Evolutionary conservation across 2,113 vertebrate genomes (phyloP).

Genomic region (Machaerirhynchus nigripectus): DNA sequence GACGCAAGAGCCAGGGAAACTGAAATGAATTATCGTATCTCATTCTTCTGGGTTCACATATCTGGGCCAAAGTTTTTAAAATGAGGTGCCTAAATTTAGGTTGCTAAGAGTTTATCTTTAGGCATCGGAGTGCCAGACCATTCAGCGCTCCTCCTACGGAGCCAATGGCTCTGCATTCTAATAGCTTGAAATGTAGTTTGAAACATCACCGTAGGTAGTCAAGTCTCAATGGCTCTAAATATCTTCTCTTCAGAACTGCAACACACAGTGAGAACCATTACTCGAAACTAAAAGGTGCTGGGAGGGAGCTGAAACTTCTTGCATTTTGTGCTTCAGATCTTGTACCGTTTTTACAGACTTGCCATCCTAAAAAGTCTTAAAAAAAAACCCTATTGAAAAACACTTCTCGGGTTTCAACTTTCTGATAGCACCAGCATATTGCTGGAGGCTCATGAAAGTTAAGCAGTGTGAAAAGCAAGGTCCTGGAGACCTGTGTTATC

Average conservation of each 20-base stretch:
- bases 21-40: neutral
- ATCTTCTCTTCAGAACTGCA: neutral
- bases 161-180: neutral
- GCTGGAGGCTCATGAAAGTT: neutral
- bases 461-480: neutral
- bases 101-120: slow-evolving; percentile 7
- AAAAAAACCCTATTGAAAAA: neutral
- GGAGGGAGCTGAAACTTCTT: neutral
- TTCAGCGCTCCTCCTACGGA: neutral
- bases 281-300: neutral
- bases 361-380: neutral
- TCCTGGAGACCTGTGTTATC: neutral
- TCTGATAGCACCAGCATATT: neutral
- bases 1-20: neutral
- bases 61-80: slow-evolving; percentile 1
- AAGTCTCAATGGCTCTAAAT: neutral
- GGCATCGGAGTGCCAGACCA: neutral
- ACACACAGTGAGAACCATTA: neutral
- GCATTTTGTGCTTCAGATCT: neutral
- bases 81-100: neutral
- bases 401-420: neutral
- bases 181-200: neutral
- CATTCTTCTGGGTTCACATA: neutral
- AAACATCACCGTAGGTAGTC: neutral
- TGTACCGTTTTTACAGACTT: neutral